These are phyloP conservation scores for Euborellia annulipes DNA, from an alignment of 1,140 invertebrate genomes.

Conservation along the genomic window DNA sequence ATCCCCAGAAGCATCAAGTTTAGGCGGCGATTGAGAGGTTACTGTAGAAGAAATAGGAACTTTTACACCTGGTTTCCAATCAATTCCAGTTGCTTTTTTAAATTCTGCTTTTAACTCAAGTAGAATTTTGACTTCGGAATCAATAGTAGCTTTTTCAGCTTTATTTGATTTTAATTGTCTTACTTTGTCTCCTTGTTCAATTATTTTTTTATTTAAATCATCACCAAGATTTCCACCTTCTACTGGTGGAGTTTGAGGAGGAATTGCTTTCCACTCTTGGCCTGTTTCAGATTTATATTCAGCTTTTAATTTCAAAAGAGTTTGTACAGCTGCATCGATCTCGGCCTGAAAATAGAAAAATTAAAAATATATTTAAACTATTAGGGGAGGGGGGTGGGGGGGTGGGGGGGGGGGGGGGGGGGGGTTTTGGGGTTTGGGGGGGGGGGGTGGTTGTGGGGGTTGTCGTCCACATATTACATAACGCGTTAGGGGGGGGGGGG, in stretches of 20 bases:
- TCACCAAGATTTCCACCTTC: neutral
- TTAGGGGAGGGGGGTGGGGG: no score
- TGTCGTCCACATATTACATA: no score
- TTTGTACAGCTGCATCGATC: constrained; percentile 44
- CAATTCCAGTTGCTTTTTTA: constrained; percentile 42
- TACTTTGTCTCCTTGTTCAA: constrained; percentile 29
- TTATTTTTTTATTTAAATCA: constrained; percentile 7
- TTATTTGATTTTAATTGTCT: constrained; percentile 28
- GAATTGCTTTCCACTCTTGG: constrained; percentile 41
- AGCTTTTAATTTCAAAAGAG: constrained; percentile 45
- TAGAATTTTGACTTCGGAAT: constrained; percentile 46
- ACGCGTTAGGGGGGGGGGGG: no score
- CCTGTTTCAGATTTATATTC: constrained; percentile 49
- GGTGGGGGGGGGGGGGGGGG: no score
- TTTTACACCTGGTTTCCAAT: constrained; percentile 40
- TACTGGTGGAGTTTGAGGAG: neutral
- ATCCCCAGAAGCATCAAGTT: no score
- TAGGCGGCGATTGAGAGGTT: neutral
- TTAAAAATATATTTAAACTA: no score
- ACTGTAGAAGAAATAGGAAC: constrained; percentile 8
- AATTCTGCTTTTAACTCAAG: constrained; percentile 53
- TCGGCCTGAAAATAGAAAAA: no score
- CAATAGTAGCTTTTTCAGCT: constrained; percentile 35
- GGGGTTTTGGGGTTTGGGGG: no score
- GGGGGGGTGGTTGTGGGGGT: no score